Evolutionary conservation across 2,888 invertebrate genomes (phyloP).

Genomic region (Macrosiphum euphorbiae): DNA sequence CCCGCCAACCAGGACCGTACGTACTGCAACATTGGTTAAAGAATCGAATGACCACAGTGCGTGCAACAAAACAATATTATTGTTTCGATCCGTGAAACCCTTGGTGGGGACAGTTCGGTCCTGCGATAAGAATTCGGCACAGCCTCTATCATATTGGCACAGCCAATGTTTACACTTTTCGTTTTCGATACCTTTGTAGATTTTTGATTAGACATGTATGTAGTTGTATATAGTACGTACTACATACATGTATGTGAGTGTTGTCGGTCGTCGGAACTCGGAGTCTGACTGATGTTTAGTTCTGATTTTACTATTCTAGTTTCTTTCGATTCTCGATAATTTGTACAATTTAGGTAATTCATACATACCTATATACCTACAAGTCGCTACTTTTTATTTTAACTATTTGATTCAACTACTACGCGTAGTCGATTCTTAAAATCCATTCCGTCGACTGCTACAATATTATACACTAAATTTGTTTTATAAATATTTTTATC

Average conservation of each 20-base stretch:
- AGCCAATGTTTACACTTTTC: slow-evolving; percentile 51
- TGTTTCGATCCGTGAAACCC: not conserved
- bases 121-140: not conserved
- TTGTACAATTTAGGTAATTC: not conserved
- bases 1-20: too few relatives aligned
- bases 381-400: not conserved
- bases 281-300: slow-evolving; percentile 19
- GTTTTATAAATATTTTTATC: slow-evolving; percentile 5
- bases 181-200: slow-evolving; percentile 48
- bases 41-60: slow-evolving; percentile 15
- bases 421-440: not conserved
- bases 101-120: too few relatives aligned
- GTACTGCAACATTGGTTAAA: not conserved
- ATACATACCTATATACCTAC: not conserved
- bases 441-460: not conserved
- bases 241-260: not conserved
- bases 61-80: slow-evolving; percentile 16
- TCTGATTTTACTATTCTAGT: not conserved
- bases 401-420: not conserved
- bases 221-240: too few relatives aligned
- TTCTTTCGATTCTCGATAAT: not conserved
- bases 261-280: not conserved
- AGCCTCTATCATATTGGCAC: too few relatives aligned
- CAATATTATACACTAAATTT: not conserved
- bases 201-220: slow-evolving; percentile 56